phyloP scores from a whole-genome alignment of 2,888 invertebrate species.

The Dryococelus australis region DNA sequence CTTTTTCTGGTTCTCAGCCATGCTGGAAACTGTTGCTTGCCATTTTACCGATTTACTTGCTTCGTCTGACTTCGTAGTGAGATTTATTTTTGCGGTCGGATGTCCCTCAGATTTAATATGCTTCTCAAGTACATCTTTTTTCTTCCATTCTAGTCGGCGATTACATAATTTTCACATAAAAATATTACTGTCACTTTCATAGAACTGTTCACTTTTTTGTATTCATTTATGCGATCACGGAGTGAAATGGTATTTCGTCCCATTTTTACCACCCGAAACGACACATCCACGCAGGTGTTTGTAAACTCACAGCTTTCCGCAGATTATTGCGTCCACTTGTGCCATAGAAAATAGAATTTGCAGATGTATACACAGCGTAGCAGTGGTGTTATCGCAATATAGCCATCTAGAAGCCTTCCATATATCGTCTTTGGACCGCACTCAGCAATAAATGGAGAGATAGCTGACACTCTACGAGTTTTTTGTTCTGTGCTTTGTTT shows the following conservation, averaged over 20 bases:
- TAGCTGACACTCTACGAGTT: no score
- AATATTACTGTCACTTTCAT: background rate
- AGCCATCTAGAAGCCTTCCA: no score
- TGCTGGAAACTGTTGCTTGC: constrained; percentile 18
- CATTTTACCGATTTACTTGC: background rate
- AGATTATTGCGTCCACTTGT: background rate
- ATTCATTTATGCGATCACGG: background rate
- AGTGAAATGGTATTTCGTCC: background rate
- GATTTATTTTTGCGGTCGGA: background rate
- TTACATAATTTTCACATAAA: background rate
- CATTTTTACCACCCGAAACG: background rate
- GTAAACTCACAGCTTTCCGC: background rate
- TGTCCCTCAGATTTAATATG: background rate
- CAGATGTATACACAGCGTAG: background rate
- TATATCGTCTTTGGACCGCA: no score
- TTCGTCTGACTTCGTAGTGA: background rate
- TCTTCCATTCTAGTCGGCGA: background rate
- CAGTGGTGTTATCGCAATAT: no score
- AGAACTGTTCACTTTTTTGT: no score
- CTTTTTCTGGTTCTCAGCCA: constrained; percentile 26
- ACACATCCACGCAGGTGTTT: background rate
- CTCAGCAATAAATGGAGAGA: background rate
- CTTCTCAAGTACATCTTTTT: background rate
- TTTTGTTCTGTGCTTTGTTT: no score
- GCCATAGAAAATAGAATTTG: background rate